Evolutionary conservation across 1,140 invertebrate genomes (phyloP).

Genomic region (Diorhabda carinulata): DNA sequence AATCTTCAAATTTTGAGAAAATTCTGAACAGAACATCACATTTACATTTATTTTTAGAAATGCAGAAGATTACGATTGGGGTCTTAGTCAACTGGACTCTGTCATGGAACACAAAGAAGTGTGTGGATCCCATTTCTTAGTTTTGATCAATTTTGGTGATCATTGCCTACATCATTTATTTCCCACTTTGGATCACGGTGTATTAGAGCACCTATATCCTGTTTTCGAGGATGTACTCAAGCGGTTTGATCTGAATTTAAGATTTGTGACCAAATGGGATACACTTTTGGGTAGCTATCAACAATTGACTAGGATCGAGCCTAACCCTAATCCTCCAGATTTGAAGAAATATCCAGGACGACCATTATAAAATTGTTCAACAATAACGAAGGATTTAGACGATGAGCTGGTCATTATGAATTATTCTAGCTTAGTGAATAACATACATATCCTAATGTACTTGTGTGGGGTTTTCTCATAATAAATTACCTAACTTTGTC

Average conservation of each 20-base stretch:
- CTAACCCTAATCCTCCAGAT: constrained; percentile 41
- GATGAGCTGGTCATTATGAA: too few relatives aligned
- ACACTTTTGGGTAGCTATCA: constrained; percentile 65
- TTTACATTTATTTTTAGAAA: constrained; percentile 26
- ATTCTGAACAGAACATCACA: neutral
- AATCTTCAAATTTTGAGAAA: neutral
- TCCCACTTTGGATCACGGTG: constrained; percentile 74
- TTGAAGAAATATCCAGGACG: neutral
- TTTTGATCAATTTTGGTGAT: constrained; percentile 69
- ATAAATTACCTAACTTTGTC: too few relatives aligned
- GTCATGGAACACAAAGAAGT: constrained; percentile 68
- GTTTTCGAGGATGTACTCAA: constrained; percentile 64
- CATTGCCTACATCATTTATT: constrained; percentile 79
- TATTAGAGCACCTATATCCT: constrained; percentile 62
- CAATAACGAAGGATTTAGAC: too few relatives aligned
- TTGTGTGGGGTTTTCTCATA: too few relatives aligned
- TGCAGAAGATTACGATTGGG: constrained; percentile 62
- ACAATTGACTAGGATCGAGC: constrained; percentile 57
- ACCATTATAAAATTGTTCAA: too few relatives aligned
- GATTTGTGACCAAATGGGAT: constrained; percentile 56
- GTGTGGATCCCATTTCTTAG: constrained; percentile 62
- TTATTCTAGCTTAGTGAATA: neutral
- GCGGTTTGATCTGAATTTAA: constrained; percentile 62
- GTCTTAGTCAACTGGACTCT: constrained; percentile 71
- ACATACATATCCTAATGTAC: neutral